Base-by-base conservation (phyloP, 1,140 invertebrate genomes). In the Pseudomyrmex pallidus region DNA sequence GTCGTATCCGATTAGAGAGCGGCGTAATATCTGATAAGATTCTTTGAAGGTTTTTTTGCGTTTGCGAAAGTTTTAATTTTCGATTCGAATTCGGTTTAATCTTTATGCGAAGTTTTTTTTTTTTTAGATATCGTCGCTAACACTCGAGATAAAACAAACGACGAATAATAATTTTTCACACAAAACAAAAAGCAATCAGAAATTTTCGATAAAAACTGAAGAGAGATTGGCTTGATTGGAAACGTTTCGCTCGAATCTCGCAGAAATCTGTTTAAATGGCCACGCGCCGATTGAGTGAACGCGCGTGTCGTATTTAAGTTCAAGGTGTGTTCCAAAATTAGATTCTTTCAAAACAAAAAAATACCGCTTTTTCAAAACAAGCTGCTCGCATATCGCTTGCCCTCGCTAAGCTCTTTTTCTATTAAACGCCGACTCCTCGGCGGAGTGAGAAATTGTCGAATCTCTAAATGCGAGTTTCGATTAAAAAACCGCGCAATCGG, bases 301-400 rank as follows among this genome's bases (percentile, higher is more conserved):
- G 48, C 15, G 15, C 20, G 35, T 74, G 48, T 80, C 76, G 22
- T 25, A 78, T 78, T 78, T 80, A 80, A 80, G 76, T 59, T 72
- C 66, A 80, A 70, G 76, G 66, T 72, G 66, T 72, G 76, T 59
- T 72, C 50, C 66, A 66, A 80, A 80, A 80, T 80, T 72, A 25
- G 66, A 70, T 22, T 48, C 35, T 48, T 50, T 74, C 73, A 63
- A 74, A 74, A 74, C 73, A 74, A 74, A 74, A 35, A 74, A 74
- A 63, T 35, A 48, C n/a, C 15, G 61, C 76, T 50, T 35, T 35
- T 25, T 59, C 54, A 72, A 70, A 72, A 80, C 46, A 80, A 80
- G 22, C 76, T 4, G 12, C 54, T 80, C 76, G 15, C 15, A 50
- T 70, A 13, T 59, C 64, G 35, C 35, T 0, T 1, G 17, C 25